Conservation (phyloP, 2,113 vertebrate species). For the Apodemus sylvaticus region DNA sequence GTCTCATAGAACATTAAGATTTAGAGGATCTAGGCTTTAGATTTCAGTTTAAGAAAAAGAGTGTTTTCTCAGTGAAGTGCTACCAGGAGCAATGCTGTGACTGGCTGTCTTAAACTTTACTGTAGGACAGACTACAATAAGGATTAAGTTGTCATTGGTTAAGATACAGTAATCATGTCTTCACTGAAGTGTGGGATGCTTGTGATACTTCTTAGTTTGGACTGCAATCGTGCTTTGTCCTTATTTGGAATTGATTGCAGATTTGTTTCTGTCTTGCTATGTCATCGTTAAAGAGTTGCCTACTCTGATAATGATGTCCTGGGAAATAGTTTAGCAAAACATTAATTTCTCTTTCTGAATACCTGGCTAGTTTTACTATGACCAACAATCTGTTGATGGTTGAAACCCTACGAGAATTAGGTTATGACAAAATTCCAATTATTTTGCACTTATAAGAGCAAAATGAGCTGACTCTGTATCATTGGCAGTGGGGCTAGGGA, state of each 20-base stretch:
- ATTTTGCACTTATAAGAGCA: background rate
- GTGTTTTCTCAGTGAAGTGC: background rate
- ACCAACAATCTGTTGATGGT: background rate
- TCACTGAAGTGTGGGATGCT: background rate
- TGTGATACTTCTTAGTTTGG: background rate
- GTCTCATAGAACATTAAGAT: background rate
- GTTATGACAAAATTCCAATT: background rate
- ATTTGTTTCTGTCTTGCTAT: background rate
- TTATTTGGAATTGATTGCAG: background rate
- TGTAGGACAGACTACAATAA: background rate
- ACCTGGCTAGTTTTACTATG: background rate
- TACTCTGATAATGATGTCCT: background rate
- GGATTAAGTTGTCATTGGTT: background rate
- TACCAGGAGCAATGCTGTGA: background rate
- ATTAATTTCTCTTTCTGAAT: background rate
- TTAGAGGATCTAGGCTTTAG: background rate
- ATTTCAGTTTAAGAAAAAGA: background rate
- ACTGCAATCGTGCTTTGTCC: background rate
- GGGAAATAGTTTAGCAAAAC: background rate
- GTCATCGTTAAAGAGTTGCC: background rate
- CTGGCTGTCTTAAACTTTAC: background rate
- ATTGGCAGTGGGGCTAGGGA: background rate
- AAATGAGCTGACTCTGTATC: background rate
- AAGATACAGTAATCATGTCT: background rate
- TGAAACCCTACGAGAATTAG: background rate